Evolutionary conservation across 2,888 invertebrate genomes (phyloP), one percentile per base, ranked within the genome.

Genomic region (Lymantria dispar): DNA sequence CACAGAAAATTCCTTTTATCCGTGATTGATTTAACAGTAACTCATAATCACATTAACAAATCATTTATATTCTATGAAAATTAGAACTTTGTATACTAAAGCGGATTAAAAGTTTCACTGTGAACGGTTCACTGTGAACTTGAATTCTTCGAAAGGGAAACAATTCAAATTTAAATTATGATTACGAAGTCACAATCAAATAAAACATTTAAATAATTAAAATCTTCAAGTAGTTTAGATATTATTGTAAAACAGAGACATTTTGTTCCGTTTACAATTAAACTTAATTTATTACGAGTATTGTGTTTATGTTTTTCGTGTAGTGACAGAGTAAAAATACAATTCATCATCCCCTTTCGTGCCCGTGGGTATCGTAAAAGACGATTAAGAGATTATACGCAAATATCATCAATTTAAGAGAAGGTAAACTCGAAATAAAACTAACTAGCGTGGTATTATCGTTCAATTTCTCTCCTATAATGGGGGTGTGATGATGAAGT

Each of bases 11-110:
- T 2, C 22, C 22, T 22, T 22, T 22, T 22, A 39, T 9, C 50
- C 60, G 56, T 61, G 52, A 65, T 65, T 62, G 61, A 64, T 65
- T 64, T 59, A 58, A 68, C 59, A 68, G 62, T 55, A 57, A 41
- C 37, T 48, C 30, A 57, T 56, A 66, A 64, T 64, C 60, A 55
- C 52, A 49, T 50, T 49, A 49, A 55, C 5, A 22, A 62, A 50
- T 36, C 50, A 56, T 54, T 47, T 40, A 15, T 37, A 43, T 48
- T 53, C 36, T 43, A 36, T 31, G 31, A 7, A 52, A 46, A 54
- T 49, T 53, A 52, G 40, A 38, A 30, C 41, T 11, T 29, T 42
- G 44, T 51, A 41, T 50, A 44, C 40, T 38, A 39, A 50, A 56
- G 40, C 45, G 29, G 52, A 52, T 63, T 56, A 56, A 59, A 62